Conservation (phyloP, 2,888 invertebrate genomes). For the Drosophila algonquin region DNA sequence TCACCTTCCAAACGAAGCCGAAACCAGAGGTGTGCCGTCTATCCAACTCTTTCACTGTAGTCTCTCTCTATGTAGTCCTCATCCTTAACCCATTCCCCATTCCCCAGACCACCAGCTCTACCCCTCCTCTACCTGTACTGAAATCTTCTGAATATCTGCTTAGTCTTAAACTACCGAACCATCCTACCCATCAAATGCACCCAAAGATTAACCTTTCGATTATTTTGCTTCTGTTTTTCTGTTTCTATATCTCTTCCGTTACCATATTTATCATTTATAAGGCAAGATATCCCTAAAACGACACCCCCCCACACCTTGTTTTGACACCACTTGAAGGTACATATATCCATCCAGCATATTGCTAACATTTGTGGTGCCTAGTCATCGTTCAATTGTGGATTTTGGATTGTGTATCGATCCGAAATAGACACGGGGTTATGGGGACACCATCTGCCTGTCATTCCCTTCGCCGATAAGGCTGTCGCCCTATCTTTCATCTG, state of each 20-base stretch:
- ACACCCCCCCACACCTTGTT: no score
- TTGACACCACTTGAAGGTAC: no score
- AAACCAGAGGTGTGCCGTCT: slow-evolving; percentile 86
- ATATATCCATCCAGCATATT: background rate
- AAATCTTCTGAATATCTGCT: background rate
- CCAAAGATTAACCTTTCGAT: background rate
- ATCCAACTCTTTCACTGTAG: slow-evolving; percentile 14
- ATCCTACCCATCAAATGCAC: background rate
- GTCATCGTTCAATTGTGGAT: background rate
- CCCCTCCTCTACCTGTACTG: background rate
- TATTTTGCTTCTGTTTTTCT: background rate
- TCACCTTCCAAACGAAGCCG: slow-evolving; percentile 89
- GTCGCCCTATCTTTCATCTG: background rate
- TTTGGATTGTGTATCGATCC: background rate
- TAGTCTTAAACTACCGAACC: background rate
- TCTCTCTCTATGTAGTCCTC: background rate
- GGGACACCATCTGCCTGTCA: background rate
- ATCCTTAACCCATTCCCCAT: background rate
- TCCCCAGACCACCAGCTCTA: background rate
- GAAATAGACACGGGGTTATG: background rate
- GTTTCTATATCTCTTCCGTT: background rate
- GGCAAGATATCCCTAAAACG: no score
- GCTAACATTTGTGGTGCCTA: background rate
- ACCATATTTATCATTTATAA: no score
- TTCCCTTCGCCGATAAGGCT: background rate